Evolutionary conservation across 1,140 invertebrate species (phyloP).

Genomic region (Heliconius eleuchia): DNA sequence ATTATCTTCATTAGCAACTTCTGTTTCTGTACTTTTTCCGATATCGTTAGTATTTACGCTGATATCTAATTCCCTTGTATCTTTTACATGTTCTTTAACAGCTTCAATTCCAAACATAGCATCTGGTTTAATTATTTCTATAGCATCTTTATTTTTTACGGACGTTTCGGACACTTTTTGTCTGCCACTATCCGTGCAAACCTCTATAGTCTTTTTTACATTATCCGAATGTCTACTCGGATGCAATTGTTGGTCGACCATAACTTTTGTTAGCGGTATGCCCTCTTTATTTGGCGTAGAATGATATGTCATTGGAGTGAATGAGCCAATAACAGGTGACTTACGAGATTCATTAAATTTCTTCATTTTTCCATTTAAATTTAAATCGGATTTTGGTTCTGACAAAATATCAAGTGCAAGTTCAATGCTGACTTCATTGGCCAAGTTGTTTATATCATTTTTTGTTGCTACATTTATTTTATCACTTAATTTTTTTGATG

Average conservation of each 20-base stretch:
- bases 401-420: slow-evolving; percentile 25
- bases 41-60: not conserved
- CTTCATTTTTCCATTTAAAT: slow-evolving; percentile 67
- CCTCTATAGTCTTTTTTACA: slow-evolving; percentile 75
- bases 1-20: not conserved
- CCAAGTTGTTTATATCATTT: slow-evolving; percentile 29
- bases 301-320: slow-evolving; percentile 70
- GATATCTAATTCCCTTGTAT: not conserved
- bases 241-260: slow-evolving; percentile 72
- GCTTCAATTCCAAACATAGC: not conserved
- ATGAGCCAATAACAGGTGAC: slow-evolving; percentile 68
- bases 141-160: slow-evolving; percentile 42
- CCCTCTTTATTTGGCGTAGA: slow-evolving; percentile 76
- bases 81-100: not conserved
- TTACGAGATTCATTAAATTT: slow-evolving; percentile 72
- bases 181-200: slow-evolving; percentile 66
- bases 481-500: slow-evolving; percentile 55
- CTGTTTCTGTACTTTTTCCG: not conserved
- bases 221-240: slow-evolving; percentile 72
- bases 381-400: slow-evolving; percentile 59
- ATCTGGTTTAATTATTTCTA: slow-evolving; percentile 38
- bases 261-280: slow-evolving; percentile 71
- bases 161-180: slow-evolving; percentile 51
- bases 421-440: slow-evolving; percentile 32
- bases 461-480: slow-evolving; percentile 46